A percentile compares a stretch with the other conserved stretches of the same genome.
phyloP scores from a whole-genome alignment of 2,797 vertebrate species.

The Dermochelys coriacea region DNA sequence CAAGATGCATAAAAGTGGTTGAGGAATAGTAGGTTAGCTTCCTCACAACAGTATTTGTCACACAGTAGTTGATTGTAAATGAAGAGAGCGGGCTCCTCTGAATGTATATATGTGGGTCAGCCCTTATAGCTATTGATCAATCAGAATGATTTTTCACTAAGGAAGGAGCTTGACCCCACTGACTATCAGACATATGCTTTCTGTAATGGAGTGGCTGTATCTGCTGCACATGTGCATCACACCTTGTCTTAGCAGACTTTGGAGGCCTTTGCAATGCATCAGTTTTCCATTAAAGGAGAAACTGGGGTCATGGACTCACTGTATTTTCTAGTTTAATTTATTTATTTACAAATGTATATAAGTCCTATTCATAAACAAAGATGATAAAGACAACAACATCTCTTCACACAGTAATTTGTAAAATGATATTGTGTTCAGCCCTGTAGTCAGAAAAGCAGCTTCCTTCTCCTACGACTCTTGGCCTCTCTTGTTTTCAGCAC shows the following conservation, averaged over 20 bases:
- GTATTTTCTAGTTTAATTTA: not conserved
- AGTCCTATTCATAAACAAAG: not conserved
- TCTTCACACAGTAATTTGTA: no score
- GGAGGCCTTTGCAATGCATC: not conserved
- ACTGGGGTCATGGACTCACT: not conserved
- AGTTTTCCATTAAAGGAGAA: not conserved
- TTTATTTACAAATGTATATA: no score
- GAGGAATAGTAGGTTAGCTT: not conserved
- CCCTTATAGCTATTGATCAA: not conserved
- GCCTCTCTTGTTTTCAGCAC: not conserved
- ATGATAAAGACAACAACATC: no score
- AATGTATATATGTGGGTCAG: no score
- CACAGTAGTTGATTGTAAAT: not conserved
- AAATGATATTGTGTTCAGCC: no score
- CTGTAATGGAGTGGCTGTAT: no score
- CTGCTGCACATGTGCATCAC: not conserved
- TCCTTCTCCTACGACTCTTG: no score
- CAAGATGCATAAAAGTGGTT: not conserved
- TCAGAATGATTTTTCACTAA: not conserved
- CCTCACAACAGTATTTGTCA: not conserved
- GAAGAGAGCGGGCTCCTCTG: not conserved
- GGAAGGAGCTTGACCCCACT: not conserved
- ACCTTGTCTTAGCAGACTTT: not conserved
- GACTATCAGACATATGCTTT: accelerated
- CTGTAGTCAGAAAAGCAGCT: no score